Evolutionary conservation across 2,888 invertebrate genomes (phyloP).

Genomic region (Eumacrocentrus americanus): DNA sequence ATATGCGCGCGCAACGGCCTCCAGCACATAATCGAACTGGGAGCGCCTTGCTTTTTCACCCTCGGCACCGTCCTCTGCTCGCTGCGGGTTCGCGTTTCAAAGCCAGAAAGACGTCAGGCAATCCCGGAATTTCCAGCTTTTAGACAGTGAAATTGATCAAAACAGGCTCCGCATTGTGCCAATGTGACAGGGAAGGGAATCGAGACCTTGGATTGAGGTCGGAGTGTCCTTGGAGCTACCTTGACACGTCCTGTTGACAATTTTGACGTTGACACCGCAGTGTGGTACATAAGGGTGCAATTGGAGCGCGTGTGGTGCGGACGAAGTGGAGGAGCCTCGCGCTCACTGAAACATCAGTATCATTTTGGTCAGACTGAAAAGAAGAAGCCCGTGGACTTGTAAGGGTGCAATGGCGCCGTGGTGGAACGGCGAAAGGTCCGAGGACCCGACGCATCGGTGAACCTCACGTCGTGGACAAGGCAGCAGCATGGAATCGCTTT

Average conservation of each 20-base stretch:
- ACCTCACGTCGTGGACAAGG: not conserved
- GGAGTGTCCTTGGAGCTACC: constrained; percentile 13
- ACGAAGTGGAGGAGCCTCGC: too few species aligned
- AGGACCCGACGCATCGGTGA: constrained; percentile 5
- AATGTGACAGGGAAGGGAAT: too few species aligned
- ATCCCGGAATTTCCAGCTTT: too few species aligned
- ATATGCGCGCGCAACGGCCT: constrained; percentile 55
- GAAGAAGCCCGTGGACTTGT: constrained; percentile 1
- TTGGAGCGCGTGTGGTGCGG: not conserved
- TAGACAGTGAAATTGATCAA: too few species aligned
- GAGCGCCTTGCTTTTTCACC: constrained; percentile 57
- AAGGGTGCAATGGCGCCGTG: constrained; percentile 5
- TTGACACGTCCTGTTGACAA: constrained; percentile 13
- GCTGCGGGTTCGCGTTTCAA: constrained; percentile 19
- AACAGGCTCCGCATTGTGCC: too few species aligned
- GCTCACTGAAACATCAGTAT: too few species aligned
- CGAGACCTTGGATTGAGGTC: too few species aligned
- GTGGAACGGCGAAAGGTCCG: constrained; percentile 3
- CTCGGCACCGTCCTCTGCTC: constrained; percentile 49
- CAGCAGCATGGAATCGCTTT: not conserved
- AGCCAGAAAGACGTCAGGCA: not conserved
- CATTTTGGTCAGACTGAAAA: not conserved
- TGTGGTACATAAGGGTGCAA: not conserved
- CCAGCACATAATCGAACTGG: constrained; percentile 60
- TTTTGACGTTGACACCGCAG: constrained; percentile 3